phyloP scores from a whole-genome alignment of 1,140 invertebrate genomes.

The Dendrolimus punctatus region DNA sequence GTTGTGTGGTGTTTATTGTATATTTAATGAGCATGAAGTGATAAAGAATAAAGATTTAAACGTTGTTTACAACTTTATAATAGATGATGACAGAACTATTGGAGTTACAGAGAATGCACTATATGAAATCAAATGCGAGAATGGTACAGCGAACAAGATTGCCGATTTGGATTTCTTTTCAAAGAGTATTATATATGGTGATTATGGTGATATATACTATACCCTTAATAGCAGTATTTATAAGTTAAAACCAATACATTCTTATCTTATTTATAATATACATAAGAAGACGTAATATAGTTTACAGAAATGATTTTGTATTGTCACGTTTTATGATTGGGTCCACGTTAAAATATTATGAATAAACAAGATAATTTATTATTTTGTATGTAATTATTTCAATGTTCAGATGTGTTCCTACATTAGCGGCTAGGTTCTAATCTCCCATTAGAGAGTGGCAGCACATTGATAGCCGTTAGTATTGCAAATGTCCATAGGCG shows the following conservation, averaged over 20 bases:
- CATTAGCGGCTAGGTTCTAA: no score
- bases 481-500: no score
- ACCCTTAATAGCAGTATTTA: slow-evolving; percentile 39
- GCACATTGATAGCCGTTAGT: no score
- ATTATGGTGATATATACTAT: slow-evolving; percentile 61
- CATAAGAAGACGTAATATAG: slow-evolving; percentile 14
- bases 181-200: slow-evolving; percentile 52
- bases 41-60: slow-evolving; percentile 48
- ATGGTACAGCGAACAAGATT: slow-evolving; percentile 46
- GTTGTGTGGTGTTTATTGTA: slow-evolving; percentile 55
- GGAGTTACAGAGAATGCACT: slow-evolving; percentile 38
- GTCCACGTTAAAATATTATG: no score
- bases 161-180: slow-evolving; percentile 40
- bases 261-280: slow-evolving; percentile 47
- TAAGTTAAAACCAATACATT: slow-evolving; percentile 47
- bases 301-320: no score
- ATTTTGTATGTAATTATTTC: no score
- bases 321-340: no score
- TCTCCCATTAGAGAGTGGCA: no score
- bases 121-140: slow-evolving; percentile 44
- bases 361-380: no score
- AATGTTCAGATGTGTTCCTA: no score
- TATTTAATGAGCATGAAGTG: slow-evolving; percentile 28
- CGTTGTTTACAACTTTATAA: slow-evolving; percentile 46
- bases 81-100: slow-evolving; percentile 38